Percentiles rank a stretch among this genome's conserved stretches.
Conservation (phyloP, 2,113 vertebrate species). For the Glareola pratincola region DNA sequence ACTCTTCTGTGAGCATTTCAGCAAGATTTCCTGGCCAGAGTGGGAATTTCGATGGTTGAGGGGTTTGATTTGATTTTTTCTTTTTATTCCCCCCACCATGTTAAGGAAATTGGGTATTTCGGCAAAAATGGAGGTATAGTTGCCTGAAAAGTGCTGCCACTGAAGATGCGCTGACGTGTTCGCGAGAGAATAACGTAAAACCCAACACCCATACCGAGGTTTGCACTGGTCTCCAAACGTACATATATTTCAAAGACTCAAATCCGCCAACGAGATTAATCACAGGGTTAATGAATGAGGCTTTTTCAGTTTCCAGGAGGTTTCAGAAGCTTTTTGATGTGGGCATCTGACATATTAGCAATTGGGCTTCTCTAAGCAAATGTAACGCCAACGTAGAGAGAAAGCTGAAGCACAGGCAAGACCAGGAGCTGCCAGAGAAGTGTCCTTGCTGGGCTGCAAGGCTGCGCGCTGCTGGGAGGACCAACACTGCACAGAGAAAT, state of each 20-base stretch:
- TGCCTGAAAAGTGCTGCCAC: background rate
- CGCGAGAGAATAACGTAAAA: fast-evolving
- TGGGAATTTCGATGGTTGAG: background rate
- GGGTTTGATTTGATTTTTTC: too few species aligned
- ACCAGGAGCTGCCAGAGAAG: background rate
- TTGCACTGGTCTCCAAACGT: fast-evolving
- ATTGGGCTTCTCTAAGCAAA: background rate
- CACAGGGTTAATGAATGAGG: background rate
- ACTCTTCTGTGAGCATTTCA: background rate
- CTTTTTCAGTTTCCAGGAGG: background rate
- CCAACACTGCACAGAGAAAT: background rate
- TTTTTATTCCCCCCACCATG: too few species aligned
- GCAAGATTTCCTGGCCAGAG: background rate
- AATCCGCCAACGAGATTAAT: background rate
- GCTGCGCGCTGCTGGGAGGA: background rate
- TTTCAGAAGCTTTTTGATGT: constrained; percentile 5
- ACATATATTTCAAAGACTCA: background rate
- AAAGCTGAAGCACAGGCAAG: background rate
- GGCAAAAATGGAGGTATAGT: background rate
- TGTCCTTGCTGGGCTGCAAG: background rate
- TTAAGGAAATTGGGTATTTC: background rate
- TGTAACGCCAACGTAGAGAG: fast-evolving
- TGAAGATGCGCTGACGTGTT: background rate
- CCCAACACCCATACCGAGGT: background rate
- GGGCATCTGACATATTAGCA: background rate